Evolutionary conservation across 2,888 invertebrate genomes (phyloP), one percentile per base, ranked within the genome.

Genomic region (Salticus scenicus): DNA sequence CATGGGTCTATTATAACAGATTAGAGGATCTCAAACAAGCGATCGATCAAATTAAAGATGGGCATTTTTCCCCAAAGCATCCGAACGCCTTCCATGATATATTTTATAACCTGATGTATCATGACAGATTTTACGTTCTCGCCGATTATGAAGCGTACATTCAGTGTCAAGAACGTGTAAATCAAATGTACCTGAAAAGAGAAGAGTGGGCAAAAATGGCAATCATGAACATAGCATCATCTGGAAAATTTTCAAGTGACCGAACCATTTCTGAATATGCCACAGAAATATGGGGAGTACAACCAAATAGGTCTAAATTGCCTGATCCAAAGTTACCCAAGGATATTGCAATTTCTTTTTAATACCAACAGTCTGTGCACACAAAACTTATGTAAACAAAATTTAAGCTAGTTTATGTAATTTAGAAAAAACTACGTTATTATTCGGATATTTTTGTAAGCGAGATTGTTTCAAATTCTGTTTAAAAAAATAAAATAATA

Each of bases 181-280:
- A 94, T 88, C 93, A 94, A 89, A 93, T 94, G 72, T 99, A 97
- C 80, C 91, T 98, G 97, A 94, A 98, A 91, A 95, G 95, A 91
- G 91, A 93, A 47, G 95, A 96, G 91, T 99, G 99, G 99, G 94
- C 96, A 10, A 96, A 97, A 92, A 99, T 98, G 97, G 95, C 96
- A 88, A 96, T 99, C 89, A 92, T 95, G 91, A 99, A 99, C 92
- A 99, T 99, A 90, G 99, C 99, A n/a, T 95, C 98, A 0, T 96
- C 98, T 5, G 99, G 99, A 73, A 99, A 99, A 92, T 99, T 99
- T 93, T 97, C 97, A 0, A 98, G 98, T 73, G 99, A 99, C 92
- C 95, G 98, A 90, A 99, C 99, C 77, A 99, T 99, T 90, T 94
- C 94, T 0, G 97, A 99, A 91, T 99, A 99, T 91, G 98, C 98